Evolutionary conservation across 2,888 invertebrate species (phyloP).

Genomic region (Chamaedrilus cognettii): DNA sequence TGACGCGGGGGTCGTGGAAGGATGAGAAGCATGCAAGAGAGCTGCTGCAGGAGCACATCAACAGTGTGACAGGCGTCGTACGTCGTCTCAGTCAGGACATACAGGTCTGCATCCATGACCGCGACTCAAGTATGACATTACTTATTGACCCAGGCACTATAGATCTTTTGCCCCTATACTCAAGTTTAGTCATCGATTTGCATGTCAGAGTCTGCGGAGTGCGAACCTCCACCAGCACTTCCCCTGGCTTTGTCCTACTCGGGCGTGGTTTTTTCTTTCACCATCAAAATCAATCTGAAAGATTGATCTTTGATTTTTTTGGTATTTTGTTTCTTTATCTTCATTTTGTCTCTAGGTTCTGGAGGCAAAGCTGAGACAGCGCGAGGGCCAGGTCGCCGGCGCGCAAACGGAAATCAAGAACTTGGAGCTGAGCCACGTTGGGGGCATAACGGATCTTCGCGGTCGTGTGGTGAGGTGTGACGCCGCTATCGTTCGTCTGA

Average conservation of each 20-base stretch:
- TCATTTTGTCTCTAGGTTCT: conserved; percentile 50
- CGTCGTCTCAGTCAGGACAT: conserved; percentile 55
- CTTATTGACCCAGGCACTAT: no score
- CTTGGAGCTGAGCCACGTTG: conserved; percentile 56
- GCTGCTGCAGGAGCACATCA: conserved; percentile 57
- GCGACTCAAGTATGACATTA: no score
- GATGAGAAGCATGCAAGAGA: conserved; percentile 54
- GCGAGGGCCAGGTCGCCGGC: conserved; percentile 46
- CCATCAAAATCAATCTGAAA: no score
- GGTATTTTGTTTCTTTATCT: no score
- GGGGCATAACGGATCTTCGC: conserved; percentile 54
- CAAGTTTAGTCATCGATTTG: no score
- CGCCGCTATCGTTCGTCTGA: conserved; percentile 52
- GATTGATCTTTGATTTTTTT: no score
- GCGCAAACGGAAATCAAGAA: conserved; percentile 54
- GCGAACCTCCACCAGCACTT: no score
- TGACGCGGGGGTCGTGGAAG: conserved; percentile 57
- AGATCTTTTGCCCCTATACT: no score
- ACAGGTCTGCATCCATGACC: conserved; percentile 44
- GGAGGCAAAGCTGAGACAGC: conserved; percentile 47
- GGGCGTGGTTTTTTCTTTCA: no score
- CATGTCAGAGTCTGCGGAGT: no score
- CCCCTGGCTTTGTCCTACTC: no score
- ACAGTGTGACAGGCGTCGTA: conserved; percentile 57
- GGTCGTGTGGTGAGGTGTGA: conserved; percentile 58